A percentile compares a stretch with the other conserved stretches of the same genome.
Conservation (phyloP, 2,113 vertebrate genomes). For the Carollia perspicillata region DNA sequence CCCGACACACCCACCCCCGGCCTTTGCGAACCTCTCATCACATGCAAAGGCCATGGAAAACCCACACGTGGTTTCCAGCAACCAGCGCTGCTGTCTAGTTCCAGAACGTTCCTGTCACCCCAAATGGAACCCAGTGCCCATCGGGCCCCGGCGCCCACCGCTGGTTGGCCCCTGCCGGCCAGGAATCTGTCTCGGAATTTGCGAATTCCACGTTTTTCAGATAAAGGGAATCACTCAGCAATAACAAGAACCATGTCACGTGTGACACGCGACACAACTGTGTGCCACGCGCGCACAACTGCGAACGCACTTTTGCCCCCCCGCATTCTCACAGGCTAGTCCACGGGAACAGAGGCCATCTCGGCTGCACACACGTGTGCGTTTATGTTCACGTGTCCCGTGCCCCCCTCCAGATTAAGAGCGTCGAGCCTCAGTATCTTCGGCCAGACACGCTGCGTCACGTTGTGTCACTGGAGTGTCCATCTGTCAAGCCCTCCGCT, state of each 20-base stretch:
- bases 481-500: not conserved
- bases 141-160: rapidly evolving
- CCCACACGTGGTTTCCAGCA: not conserved
- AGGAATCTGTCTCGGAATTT: not conserved
- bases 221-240: not conserved
- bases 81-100: not conserved
- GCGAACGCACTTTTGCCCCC: not conserved
- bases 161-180: too few species aligned
- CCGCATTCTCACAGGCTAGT: not conserved
- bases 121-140: not conserved
- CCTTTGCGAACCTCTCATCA: not conserved
- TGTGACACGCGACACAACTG: too few species aligned
- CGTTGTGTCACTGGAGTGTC: not conserved
- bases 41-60: not conserved
- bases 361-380: not conserved
- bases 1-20: not conserved
- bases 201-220: not conserved
- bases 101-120: not conserved
- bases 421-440: not conserved
- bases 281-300: too few species aligned
- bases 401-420: not conserved
- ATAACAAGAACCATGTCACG: not conserved
- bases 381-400: not conserved
- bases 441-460: not conserved
- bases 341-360: not conserved